Evolutionary conservation across 1,140 invertebrate species (phyloP).

Genomic region (Scaptomyza hsui): DNA sequence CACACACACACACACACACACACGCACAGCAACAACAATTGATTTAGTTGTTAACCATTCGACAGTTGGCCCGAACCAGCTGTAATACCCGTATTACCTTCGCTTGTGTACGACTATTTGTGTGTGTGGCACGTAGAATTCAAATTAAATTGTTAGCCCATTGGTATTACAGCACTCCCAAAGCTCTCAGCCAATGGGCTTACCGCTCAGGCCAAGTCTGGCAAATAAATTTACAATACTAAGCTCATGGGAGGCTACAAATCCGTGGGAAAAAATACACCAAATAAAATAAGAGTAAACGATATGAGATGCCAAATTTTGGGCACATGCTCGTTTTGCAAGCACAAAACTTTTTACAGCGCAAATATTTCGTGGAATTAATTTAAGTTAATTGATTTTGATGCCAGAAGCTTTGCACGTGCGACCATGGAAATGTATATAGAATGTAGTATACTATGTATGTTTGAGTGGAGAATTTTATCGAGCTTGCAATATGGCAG

Average conservation of each 20-base stretch:
- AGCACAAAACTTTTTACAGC: constrained; percentile 38
- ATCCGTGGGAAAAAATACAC: constrained; percentile 1
- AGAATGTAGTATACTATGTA: background rate
- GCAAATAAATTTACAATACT: constrained; percentile 70
- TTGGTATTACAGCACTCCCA: constrained; percentile 61
- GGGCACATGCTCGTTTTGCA: constrained; percentile 32
- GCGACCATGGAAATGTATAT: constrained; percentile 32
- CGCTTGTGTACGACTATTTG: background rate
- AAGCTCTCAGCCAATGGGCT: constrained; percentile 62
- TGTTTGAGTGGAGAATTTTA: constrained; percentile 28
- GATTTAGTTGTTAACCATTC: background rate
- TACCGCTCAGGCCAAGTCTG: constrained; percentile 40
- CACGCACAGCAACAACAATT: background rate
- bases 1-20: background rate
- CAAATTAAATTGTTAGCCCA: constrained; percentile 73
- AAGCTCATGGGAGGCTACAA: constrained; percentile 51
- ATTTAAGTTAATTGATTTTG: constrained; percentile 80
- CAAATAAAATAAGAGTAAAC: background rate
- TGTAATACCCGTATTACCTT: background rate
- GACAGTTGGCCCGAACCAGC: background rate
- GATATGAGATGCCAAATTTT: constrained; percentile 32
- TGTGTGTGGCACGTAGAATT: constrained; percentile 39
- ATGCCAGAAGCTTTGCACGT: constrained; percentile 55
- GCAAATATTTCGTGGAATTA: constrained; percentile 61
- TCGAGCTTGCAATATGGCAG: background rate